Evolutionary conservation across 2,797 vertebrate genomes (phyloP).

Genomic region (Anabacerthia variegaticeps): DNA sequence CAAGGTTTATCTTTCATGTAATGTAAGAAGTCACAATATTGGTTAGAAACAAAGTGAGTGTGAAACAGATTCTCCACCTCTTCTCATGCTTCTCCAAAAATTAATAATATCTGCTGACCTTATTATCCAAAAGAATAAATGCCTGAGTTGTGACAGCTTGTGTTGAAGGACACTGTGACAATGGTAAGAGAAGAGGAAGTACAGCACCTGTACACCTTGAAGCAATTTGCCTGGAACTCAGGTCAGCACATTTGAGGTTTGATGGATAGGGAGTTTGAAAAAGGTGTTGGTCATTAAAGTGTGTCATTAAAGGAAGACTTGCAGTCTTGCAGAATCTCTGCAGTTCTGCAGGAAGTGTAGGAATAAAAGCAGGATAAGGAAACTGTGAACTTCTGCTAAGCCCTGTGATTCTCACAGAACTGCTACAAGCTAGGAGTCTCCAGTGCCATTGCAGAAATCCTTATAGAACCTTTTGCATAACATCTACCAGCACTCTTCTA

Average conservation of each 20-base stretch:
- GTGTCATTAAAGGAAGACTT: conserved; percentile 13
- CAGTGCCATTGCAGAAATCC: not conserved
- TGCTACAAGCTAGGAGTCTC: not conserved
- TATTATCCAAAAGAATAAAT: not conserved
- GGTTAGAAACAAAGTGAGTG: conserved; percentile 56
- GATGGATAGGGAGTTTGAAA: not conserved
- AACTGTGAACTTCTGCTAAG: not conserved
- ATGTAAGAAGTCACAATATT: conserved; percentile 32
- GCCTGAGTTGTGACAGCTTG: not conserved
- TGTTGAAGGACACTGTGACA: not conserved
- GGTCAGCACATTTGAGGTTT: not conserved
- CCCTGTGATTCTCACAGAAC: not conserved
- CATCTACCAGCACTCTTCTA: not conserved
- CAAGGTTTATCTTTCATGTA: conserved; percentile 63
- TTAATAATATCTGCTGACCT: conserved; percentile 8
- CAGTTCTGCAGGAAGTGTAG: not conserved
- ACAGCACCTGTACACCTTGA: not conserved
- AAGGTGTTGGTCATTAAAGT: not conserved
- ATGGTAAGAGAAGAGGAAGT: not conserved
- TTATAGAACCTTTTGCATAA: not conserved
- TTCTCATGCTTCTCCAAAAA: conserved; percentile 9
- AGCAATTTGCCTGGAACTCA: not conserved
- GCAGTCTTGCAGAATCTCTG: not conserved
- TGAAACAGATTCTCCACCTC: conserved; percentile 31
- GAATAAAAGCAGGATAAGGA: not conserved